Percentiles rank a stretch among this genome's conserved stretches.
These are phyloP conservation scores for Melanostoma mellinum DNA, from an alignment of 2,888 invertebrate genomes.

Conservation along the genomic window DNA sequence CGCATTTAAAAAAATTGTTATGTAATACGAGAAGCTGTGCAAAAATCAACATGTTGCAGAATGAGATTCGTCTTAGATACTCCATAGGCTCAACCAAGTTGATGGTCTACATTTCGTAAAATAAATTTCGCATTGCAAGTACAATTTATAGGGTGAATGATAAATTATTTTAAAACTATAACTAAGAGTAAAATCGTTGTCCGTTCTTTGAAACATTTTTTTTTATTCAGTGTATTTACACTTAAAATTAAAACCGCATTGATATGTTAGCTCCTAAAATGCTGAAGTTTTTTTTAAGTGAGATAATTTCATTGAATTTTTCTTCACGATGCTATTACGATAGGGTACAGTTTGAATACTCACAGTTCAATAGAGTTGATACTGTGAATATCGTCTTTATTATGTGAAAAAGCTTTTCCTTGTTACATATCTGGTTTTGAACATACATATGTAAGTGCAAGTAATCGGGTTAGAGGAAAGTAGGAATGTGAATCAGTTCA, in stretches of 20 bases:
- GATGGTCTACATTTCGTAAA: constrained; percentile 30
- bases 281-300: no score
- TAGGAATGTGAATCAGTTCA: constrained; percentile 53
- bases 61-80: constrained; percentile 33
- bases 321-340: background rate
- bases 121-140: constrained; percentile 31
- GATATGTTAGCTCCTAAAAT: no score
- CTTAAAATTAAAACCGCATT: no score
- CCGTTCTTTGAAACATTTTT: no score
- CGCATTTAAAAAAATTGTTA: constrained; percentile 41
- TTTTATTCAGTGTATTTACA: no score
- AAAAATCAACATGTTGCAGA: constrained; percentile 47
- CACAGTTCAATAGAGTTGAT: background rate
- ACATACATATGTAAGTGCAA: constrained; percentile 16
- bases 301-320: no score
- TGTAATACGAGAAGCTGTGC: constrained; percentile 48
- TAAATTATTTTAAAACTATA: background rate
- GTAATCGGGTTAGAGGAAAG: constrained; percentile 54
- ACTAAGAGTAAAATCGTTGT: background rate
- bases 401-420: constrained; percentile 44
- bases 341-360: constrained; percentile 29
- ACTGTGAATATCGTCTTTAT: background rate
- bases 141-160: constrained; percentile 24
- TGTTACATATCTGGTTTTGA: constrained; percentile 52
- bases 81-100: constrained; percentile 16